phyloP scores from a whole-genome alignment of 2,888 invertebrate species.

The Ectemnius cavifrons region DNA sequence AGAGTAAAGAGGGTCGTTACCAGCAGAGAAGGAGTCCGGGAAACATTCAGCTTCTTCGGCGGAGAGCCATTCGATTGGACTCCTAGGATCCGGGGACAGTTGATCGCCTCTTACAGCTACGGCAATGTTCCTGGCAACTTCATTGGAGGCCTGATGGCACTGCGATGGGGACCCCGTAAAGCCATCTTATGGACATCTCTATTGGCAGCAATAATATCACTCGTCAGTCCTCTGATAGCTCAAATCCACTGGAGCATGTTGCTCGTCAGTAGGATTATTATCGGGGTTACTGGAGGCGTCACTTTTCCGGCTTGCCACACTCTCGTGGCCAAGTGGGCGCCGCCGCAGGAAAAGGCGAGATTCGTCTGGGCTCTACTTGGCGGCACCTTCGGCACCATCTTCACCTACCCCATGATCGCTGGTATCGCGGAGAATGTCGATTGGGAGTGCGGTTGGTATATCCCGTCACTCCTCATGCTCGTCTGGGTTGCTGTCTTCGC shows the following conservation, averaged over 20 bases:
- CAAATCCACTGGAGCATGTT: slow-evolving; percentile 67
- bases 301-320: slow-evolving; percentile 83
- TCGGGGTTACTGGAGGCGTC: slow-evolving; percentile 79
- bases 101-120: slow-evolving; percentile 69
- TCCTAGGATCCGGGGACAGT: slow-evolving; percentile 64
- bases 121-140: slow-evolving; percentile 73
- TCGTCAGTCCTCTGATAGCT: slow-evolving; percentile 66
- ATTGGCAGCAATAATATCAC: slow-evolving; percentile 56
- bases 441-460: slow-evolving; percentile 85
- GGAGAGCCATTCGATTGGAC: slow-evolving; percentile 64
- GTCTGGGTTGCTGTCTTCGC: slow-evolving; percentile 82
- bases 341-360: slow-evolving; percentile 86
- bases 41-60: slow-evolving; percentile 46
- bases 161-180: slow-evolving; percentile 65
- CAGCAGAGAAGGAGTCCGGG: not conserved
- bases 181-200: slow-evolving; percentile 70
- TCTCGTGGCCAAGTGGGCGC: slow-evolving; percentile 86
- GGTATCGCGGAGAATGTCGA: slow-evolving; percentile 82
- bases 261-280: slow-evolving; percentile 59
- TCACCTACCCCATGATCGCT: slow-evolving; percentile 85
- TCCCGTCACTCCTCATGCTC: slow-evolving; percentile 81
- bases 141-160: slow-evolving; percentile 67
- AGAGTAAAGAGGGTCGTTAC: too few relatives aligned
- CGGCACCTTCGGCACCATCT: slow-evolving; percentile 85
- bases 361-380: slow-evolving; percentile 87